Evolutionary conservation across 2,113 vertebrate species (phyloP).

Genomic region (Melanerpes aurifrons): DNA sequence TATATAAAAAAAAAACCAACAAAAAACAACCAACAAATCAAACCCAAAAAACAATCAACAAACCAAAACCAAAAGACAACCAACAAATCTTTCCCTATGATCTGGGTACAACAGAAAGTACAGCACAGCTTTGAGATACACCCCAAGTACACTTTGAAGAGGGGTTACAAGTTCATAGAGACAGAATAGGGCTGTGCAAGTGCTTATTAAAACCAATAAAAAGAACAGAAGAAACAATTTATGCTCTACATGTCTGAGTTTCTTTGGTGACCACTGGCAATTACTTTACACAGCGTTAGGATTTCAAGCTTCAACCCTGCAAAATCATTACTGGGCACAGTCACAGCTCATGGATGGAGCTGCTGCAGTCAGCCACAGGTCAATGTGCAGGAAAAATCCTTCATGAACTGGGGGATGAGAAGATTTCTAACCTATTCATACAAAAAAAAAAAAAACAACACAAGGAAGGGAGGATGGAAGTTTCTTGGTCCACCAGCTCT

Average conservation of each 20-base stretch:
- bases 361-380: neutral
- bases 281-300: neutral
- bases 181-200: neutral
- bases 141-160: neutral
- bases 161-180: neutral
- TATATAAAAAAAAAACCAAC: neutral
- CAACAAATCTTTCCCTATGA: neutral
- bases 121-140: neutral
- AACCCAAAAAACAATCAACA: no score
- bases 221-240: neutral
- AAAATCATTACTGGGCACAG: neutral
- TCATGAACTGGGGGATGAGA: neutral
- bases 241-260: neutral
- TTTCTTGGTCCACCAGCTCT: neutral
- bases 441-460: neutral
- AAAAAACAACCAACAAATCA: neutral
- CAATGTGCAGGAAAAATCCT: neutral
- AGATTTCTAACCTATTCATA: neutral
- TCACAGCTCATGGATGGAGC: accelerated
- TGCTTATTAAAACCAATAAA: constrained; percentile 13
- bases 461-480: neutral
- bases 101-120: neutral
- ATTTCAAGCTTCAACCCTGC: neutral
- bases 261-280: neutral
- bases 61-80: neutral